Base-by-base conservation (phyloP, 2,888 invertebrate species). In the Bibio marci region DNA sequence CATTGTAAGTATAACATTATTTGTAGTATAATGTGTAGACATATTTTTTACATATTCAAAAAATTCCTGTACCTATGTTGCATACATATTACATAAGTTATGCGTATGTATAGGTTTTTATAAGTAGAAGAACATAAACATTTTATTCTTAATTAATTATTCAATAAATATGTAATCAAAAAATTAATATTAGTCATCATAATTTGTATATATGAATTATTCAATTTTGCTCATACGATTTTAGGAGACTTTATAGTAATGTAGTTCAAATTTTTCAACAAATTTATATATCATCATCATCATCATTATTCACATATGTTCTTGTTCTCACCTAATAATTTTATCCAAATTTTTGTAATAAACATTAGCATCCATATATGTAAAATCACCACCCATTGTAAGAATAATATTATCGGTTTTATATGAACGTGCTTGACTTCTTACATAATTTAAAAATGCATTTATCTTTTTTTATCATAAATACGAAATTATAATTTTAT, bases 341-440 rank as follows among this genome's bases (percentile, higher is more conserved):
- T 79, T 83, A 58, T 92, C 90, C 58, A 91, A 59, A 57, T 88
- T 90, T 44, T 67, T 72, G 60, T 73, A 92, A 73, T 82, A 85
- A 57, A 74, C 70, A 43, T 70, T 64, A 0, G 91, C 88, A 50
- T 81, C 74, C 53, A 80, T 80, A 55, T 83, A 92, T 8, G 80
- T 80, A 54, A 92, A 92, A 62, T 92, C 91, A 22, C 80, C 80
- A 1, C 92, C 92, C 90, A 91, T 91, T 0, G 90, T 85, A 41
- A 91, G 56, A 39, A 85, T 70, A 0, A 87, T 65, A 54, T 91
- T 80, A 49, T 79, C 73, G 2, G 80, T 76, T 26, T 66, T 62
- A 56, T 76, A 83, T 37, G 57, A 53, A 12, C 54, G 50, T 1
- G 73, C 63, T 67, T 82, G 74, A 2, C 51, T 52, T 26, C 53